Conservation (phyloP, 2,113 vertebrate genomes). For the Rhynchomys soricoides region DNA sequence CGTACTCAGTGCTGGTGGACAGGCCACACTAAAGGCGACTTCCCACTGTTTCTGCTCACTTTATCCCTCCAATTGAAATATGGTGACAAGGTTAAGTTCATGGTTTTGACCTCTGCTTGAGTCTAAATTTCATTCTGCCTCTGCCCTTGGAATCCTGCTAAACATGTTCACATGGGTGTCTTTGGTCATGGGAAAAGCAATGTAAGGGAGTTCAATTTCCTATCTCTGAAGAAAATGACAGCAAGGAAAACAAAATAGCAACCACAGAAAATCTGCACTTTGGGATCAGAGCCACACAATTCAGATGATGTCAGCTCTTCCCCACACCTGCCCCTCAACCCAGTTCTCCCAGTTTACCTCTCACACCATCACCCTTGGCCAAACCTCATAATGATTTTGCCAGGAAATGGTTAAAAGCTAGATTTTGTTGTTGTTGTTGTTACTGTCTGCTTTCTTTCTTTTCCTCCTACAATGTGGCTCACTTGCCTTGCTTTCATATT, state of each 20-base stretch:
- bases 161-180: background rate
- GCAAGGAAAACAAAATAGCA: background rate
- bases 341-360: background rate
- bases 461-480: background rate
- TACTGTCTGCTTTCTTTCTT: background rate
- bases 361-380: background rate
- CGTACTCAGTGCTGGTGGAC: background rate
- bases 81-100: background rate
- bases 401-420: conserved; percentile 17
- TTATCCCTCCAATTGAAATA: background rate
- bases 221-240: background rate
- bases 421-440: too few relatives aligned
- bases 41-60: background rate
- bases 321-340: background rate
- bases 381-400: background rate
- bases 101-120: background rate
- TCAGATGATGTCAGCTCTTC: background rate
- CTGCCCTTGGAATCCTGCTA: background rate
- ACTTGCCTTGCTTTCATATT: background rate
- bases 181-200: background rate
- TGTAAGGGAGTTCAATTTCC: background rate
- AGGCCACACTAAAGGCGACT: background rate
- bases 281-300: background rate
- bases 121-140: background rate
- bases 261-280: background rate